These are phyloP conservation scores for Oceanites oceanicus DNA, from an alignment of 2,113 vertebrate genomes.

Conservation along the genomic window DNA sequence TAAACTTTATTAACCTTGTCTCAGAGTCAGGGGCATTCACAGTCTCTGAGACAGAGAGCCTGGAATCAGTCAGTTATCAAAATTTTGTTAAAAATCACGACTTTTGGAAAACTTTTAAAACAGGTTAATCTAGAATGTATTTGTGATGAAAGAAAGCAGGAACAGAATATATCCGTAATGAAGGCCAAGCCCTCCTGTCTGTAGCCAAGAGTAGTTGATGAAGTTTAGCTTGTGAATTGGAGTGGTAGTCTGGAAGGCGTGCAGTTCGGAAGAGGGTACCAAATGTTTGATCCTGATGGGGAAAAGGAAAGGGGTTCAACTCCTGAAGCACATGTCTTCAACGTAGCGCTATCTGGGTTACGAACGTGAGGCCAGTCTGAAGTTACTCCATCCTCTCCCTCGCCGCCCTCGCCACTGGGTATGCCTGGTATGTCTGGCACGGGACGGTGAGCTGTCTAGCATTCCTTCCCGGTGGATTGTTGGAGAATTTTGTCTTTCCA, in stretches of 20 bases:
- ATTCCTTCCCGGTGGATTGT: not conserved
- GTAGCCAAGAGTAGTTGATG: not conserved
- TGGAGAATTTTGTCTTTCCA: not conserved
- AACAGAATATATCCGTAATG: not conserved
- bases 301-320: rapidly evolving
- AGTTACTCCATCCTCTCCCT: not conserved
- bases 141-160: not conserved
- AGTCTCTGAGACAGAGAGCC: not conserved
- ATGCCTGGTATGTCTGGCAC: not conserved
- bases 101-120: not conserved
- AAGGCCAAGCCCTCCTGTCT: not conserved
- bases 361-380: not conserved
- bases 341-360: rapidly evolving
- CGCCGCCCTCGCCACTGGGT: not conserved
- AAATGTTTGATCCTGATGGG: not conserved
- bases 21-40: not conserved
- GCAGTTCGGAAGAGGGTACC: not conserved
- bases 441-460: not conserved
- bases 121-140: not conserved
- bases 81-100: not conserved
- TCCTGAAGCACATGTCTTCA: not conserved
- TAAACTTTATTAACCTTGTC: not conserved
- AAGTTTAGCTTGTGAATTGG: not conserved
- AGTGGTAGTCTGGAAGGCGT: not conserved
- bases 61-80: not conserved